These are phyloP conservation scores for Phortica variegata DNA, from an alignment of 1,140 invertebrate species.

Conservation along the genomic window DNA sequence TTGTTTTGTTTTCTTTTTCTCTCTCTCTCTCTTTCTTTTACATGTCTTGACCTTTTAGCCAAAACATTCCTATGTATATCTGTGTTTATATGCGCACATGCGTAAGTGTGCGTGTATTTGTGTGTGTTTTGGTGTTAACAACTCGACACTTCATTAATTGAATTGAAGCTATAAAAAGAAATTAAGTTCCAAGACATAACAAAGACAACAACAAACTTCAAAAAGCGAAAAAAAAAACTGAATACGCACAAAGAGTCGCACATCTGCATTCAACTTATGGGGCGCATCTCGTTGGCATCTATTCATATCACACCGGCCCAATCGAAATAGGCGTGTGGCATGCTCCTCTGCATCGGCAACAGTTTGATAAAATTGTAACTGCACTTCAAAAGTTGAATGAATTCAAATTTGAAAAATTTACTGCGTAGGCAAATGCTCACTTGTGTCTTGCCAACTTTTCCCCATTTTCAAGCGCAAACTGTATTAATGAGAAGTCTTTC, in stretches of 20 bases:
- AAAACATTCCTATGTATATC: background rate
- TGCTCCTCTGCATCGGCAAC: no score
- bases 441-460: no score
- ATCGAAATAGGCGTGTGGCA: no score
- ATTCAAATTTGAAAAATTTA: no score
- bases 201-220: constrained; percentile 11
- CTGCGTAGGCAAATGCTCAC: no score
- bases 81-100: background rate
- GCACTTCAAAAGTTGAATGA: no score
- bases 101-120: constrained; percentile 15
- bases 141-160: constrained; percentile 54
- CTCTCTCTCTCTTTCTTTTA: constrained; percentile 33
- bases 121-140: constrained; percentile 48
- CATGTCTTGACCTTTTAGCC: constrained; percentile 16
- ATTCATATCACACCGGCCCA: no score
- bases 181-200: constrained; percentile 33
- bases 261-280: constrained; percentile 15
- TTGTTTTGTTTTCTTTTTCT: constrained; percentile 24
- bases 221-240: background rate
- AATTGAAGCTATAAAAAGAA: constrained; percentile 50
- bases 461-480: no score
- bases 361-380: no score
- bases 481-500: no score
- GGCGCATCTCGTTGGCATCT: no score
- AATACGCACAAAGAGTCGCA: background rate